A percentile compares a stretch with the other conserved stretches of the same genome.
Conservation (phyloP, 2,888 invertebrate species). For the Volucella zonaria region DNA sequence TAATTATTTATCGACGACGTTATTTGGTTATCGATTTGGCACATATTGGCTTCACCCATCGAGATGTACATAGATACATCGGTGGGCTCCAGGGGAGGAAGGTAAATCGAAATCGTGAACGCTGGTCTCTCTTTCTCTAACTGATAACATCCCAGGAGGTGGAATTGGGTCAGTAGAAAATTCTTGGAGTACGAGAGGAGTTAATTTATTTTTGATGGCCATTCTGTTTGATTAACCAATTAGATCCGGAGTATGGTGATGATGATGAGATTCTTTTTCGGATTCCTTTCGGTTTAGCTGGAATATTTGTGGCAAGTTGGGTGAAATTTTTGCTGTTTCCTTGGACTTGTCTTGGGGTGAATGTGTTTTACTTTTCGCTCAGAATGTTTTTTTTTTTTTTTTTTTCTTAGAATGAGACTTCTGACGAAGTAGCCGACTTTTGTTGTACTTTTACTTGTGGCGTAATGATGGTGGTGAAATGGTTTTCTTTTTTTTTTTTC, state of each 20-base stretch:
- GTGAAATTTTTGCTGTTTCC: background rate
- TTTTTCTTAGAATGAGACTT: background rate
- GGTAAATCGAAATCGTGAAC: conserved; percentile 32
- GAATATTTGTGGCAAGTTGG: background rate
- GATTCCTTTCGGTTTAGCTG: background rate
- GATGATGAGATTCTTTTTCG: conserved; percentile 31
- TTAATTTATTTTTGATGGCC: conserved; percentile 57
- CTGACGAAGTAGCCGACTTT: conserved; percentile 3
- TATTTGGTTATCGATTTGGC: conserved; percentile 72
- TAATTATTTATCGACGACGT: conserved; percentile 67
- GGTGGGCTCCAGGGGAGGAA: conserved; percentile 15
- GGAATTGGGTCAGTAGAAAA: conserved; percentile 68
- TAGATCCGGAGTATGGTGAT: conserved; percentile 32
- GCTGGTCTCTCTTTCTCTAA: background rate
- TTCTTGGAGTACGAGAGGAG: conserved; percentile 46
- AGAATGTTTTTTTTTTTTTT: background rate
- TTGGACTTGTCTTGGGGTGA: conserved; percentile 17
- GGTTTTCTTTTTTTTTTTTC: conserved; percentile 3
- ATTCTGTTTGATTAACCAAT: conserved; percentile 68
- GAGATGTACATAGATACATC: background rate
- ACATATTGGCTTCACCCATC: conserved; percentile 36
- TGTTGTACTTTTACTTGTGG: conserved; percentile 54
- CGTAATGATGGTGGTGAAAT: conserved; percentile 15
- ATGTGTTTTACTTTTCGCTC: background rate
- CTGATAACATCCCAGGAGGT: background rate